Conservation (phyloP, 2,113 vertebrate species). For the Pitta sordida region DNA sequence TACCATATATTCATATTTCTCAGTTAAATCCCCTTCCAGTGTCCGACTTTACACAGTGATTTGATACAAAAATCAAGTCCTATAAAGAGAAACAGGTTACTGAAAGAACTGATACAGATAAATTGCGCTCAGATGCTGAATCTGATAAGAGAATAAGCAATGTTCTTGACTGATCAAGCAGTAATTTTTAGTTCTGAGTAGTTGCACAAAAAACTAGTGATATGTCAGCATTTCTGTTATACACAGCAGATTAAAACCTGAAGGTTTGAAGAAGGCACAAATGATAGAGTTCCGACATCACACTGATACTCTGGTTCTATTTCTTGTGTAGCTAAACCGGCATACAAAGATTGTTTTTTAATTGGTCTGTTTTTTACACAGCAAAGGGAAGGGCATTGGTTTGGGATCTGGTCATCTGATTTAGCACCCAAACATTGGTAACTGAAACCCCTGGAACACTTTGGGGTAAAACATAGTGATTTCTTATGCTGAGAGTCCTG, state of each 20-base stretch:
- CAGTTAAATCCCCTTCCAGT: conserved; percentile 1
- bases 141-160: not conserved
- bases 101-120: not conserved
- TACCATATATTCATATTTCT: not conserved
- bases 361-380: not conserved
- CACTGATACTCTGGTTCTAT: not conserved
- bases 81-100: not conserved
- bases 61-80: not conserved
- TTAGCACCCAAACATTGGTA: not conserved
- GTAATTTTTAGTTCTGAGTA: not conserved
- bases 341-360: not conserved
- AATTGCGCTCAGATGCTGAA: not conserved
- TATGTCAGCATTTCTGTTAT: not conserved
- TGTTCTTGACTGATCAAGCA: not conserved
- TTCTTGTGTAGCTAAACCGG: not conserved
- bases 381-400: not conserved
- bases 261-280: not conserved
- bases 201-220: rapidly evolving
- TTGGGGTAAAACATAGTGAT: not conserved
- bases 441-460: not conserved
- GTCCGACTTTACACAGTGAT: not conserved
- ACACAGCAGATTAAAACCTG: not conserved
- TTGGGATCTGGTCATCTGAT: not conserved
- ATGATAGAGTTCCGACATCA: not conserved
- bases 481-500: not conserved